Percentiles rank a stretch among this genome's conserved stretches.
phyloP scores from a whole-genome alignment of 2,888 invertebrate genomes.

The Leucozona laternaria region DNA sequence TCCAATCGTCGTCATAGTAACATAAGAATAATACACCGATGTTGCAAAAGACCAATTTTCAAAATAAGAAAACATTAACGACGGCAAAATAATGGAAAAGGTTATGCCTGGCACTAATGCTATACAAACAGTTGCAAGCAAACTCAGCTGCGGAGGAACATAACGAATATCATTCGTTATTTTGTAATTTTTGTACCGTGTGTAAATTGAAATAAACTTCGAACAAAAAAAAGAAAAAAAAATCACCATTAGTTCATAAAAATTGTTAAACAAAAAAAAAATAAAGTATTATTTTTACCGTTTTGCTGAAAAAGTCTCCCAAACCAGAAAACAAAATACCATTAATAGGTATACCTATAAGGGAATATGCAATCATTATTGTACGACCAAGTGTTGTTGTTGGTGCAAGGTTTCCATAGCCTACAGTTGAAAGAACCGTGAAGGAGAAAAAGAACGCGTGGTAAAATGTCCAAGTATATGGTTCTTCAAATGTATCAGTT shows the following conservation, averaged over 20 bases:
- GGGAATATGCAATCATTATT: conserved; percentile 93
- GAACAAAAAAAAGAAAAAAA: conserved; percentile 78
- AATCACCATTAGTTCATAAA: neutral
- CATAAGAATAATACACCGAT: conserved; percentile 94
- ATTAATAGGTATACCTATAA: conserved; percentile 87
- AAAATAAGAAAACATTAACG: conserved; percentile 92
- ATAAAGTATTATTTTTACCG: conserved; percentile 85
- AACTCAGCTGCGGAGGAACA: conserved; percentile 88
- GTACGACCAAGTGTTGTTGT: conserved; percentile 91
- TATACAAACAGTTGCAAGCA: conserved; percentile 91
- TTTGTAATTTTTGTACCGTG: conserved; percentile 90
- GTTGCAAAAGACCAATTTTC: conserved; percentile 94
- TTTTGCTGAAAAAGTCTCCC: conserved; percentile 93
- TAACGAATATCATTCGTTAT: conserved; percentile 86
- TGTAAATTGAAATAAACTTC: conserved; percentile 90
- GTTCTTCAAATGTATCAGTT: conserved; percentile 86
- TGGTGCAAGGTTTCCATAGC: conserved; percentile 95
- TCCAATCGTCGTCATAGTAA: conserved; percentile 94
- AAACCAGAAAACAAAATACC: conserved; percentile 89
- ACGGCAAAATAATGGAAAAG: conserved; percentile 93
- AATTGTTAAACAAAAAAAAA: neutral
- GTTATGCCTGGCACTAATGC: conserved; percentile 95
- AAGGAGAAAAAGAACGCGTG: conserved; percentile 96
- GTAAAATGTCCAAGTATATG: conserved; percentile 93
- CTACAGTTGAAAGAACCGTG: conserved; percentile 96